Base-by-base conservation (phyloP, 2,797 vertebrate species). In the Phyllotis vaccarum region DNA sequence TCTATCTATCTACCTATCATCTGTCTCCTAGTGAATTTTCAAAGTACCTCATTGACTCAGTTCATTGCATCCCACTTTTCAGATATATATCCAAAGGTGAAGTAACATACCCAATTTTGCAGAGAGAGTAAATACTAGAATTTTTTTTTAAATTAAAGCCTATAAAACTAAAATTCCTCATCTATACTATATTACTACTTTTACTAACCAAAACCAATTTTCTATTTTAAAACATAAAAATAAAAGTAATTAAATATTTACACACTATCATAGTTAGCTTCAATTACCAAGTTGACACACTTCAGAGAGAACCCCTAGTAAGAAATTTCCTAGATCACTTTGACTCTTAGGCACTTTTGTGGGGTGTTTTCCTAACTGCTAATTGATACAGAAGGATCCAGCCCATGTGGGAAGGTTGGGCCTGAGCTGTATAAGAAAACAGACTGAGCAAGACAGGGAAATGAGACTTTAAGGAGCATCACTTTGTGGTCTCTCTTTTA, bases 131-230 rank as follows among this genome's bases (percentile, higher is more conserved):
- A 94, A 60, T 52, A 89, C n/a, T 14, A 66, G 49, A 91, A 43
- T 37, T 92, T 79, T 29, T 75, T 89, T 64, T 70, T 21, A 94
- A 93, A 82, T 81, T 66, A 17, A 76, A n/a, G 16, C n/a, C 70
- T 89, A 13, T 81, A 54, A 29, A n/a, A 94, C 22, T 46, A 89
- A 79, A 94, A 62, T 52, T 72, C 6, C 11, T 56, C 24, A 12
- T 56, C 1, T 17, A 83, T 12, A 75, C 5, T 66, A 11, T 40
- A 2, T 6, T 14, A 12, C 21, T 34, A 60, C 8, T 78, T 62
- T 80, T 78, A 82, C 11, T 68, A 82, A 80, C 83, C 74, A 88
- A 93, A 94, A 27, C 7, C 78, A 5, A 34, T 64, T 95, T 95
- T 86, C 19, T 93, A 37, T 56, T 91, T 68, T 74, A 94, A 79